Base-by-base conservation (phyloP, 2,797 vertebrate genomes). In the Anomalospiza imberbis region DNA sequence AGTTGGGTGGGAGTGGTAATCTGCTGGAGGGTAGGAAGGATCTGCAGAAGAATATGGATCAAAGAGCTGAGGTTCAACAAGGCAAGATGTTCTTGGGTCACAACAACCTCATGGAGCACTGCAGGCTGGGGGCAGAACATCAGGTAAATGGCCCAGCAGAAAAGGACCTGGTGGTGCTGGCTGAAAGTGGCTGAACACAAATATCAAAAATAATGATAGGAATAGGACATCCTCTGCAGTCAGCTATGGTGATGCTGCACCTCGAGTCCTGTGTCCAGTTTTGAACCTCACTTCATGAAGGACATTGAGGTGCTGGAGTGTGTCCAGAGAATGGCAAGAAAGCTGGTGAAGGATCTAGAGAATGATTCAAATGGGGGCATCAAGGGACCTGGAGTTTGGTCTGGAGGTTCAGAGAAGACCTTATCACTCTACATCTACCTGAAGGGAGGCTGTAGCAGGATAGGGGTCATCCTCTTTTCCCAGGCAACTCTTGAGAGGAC, bases 201-300 rank as follows among this genome's bases (percentile, higher is more conserved):
- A 13, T 11, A 26, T 16, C 26, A 57, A 50, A 48, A 57, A 28
- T 1, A 40, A 40, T 40, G 40, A 40, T 15, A 40, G 40, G 40
- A 40, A 15, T 9, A 21, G 17, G 11, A 29, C 42, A 29, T 15
- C 34, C 47, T 53, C 47, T 61, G 55, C 11, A 20, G 47, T 3
- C 0, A 0, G 5, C 29, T 12, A 2, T 48, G 9, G 20, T 25
- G 55, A 61, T 11, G 9, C 28, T 53, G 24, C 13, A 47, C 20
- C 54, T 38, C 0, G 3, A 40, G 29, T n/a, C 14, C 17, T 50
- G 26, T 12, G 44, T 26, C 31, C 31, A 9, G 17, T 42, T 42
- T 84, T 32, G 34, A 32, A 57, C 17, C 11, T 50, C 36, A 20
- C 29, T 47, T 47, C 29, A 40, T 25, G 12, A 36, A 11, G 13